phyloP scores from a whole-genome alignment of 2,113 vertebrate genomes.

The Silurus meridionalis region DNA sequence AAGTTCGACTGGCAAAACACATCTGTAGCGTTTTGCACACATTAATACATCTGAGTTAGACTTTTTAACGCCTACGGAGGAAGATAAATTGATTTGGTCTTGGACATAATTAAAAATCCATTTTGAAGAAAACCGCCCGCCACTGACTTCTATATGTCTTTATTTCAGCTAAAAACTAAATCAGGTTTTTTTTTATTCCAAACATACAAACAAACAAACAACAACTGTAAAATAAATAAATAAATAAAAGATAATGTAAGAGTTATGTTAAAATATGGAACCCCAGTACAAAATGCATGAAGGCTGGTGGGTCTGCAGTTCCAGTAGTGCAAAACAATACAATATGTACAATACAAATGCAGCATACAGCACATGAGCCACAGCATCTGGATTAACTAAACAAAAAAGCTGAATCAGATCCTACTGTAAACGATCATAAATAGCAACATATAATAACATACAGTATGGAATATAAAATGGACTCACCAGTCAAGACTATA shows the following conservation, averaged over 20 bases:
- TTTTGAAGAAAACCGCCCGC: no score
- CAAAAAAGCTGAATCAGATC: background rate
- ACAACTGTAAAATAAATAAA: background rate
- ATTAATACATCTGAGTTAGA: no score
- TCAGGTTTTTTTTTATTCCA: no score
- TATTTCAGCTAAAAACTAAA: no score
- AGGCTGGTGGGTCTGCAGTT: background rate
- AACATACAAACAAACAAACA: no score
- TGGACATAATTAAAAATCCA: no score
- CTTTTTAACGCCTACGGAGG: no score
- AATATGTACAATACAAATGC: background rate
- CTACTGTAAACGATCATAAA: background rate
- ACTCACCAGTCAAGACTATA: background rate
- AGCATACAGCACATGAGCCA: background rate
- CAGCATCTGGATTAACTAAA: conserved; percentile 1
- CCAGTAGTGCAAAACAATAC: background rate
- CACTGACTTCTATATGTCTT: no score
- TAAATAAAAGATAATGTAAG: background rate
- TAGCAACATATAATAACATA: background rate
- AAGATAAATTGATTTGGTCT: no score
- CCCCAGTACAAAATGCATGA: background rate
- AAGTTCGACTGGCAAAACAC: no score
- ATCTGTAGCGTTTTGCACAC: no score
- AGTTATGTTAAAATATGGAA: background rate
- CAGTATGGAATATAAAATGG: background rate